Evolutionary conservation across 1,140 invertebrate genomes (phyloP).

Genomic region (Ladona fulva): DNA sequence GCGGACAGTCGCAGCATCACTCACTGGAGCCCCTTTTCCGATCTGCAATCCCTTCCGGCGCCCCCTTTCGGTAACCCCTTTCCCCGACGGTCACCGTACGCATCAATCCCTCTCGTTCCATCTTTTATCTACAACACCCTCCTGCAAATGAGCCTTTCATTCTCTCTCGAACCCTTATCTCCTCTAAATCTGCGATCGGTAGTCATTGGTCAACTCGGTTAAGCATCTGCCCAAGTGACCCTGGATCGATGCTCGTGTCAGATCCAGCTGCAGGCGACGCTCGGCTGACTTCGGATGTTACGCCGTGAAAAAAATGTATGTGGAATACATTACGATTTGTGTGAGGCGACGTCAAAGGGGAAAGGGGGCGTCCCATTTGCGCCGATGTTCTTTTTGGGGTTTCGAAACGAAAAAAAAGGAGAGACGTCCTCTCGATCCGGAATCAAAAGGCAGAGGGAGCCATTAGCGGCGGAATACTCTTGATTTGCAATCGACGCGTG

Average conservation of each 20-base stretch:
- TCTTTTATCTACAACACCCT: constrained; percentile 20
- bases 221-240: not conserved
- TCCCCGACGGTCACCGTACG: not conserved
- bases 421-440: too few relatives aligned
- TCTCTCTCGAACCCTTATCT: constrained; percentile 38
- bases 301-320: not conserved
- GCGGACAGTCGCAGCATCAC: too few relatives aligned
- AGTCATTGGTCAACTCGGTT: constrained; percentile 37
- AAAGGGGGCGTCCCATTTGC: too few relatives aligned
- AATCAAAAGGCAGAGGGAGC: too few relatives aligned
- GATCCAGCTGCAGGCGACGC: not conserved
- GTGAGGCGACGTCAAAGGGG: constrained; percentile 38
- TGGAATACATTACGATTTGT: constrained; percentile 33
- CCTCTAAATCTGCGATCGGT: constrained; percentile 38
- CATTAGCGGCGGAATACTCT: too few relatives aligned
- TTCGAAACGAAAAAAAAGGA: too few relatives aligned
- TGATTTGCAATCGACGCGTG: too few relatives aligned
- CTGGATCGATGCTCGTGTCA: not conserved
- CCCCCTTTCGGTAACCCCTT: constrained; percentile 13
- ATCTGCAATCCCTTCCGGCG: constrained; percentile 21
- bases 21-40: too few relatives aligned
- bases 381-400: too few relatives aligned
- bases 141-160: constrained; percentile 29
- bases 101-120: not conserved
- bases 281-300: not conserved